A percentile compares a stretch with the other conserved stretches of the same genome.
These are phyloP conservation scores for Oryzias woworae DNA, from an alignment of 2,113 vertebrate genomes.

Conservation along the genomic window DNA sequence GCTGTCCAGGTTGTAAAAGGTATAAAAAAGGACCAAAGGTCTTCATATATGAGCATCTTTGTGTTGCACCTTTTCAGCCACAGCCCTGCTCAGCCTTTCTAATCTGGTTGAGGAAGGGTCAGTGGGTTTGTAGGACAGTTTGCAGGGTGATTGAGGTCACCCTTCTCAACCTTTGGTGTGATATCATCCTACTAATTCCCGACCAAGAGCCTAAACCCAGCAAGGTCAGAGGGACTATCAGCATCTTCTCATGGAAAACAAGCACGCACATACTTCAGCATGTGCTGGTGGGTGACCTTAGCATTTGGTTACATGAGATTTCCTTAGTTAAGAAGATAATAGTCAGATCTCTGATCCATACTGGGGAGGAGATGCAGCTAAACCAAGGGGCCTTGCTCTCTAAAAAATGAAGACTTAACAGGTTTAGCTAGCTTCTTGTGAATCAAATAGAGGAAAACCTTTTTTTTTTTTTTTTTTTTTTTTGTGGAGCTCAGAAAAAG, in stretches of 20 bases:
- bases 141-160: slow-evolving; percentile 34
- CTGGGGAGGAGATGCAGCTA: slow-evolving; percentile 12
- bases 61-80: neutral
- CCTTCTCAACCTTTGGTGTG: slow-evolving; percentile 36
- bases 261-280: slow-evolving; percentile 1
- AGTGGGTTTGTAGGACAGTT: slow-evolving; percentile 48
- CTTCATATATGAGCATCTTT: slow-evolving; percentile 1
- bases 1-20: neutral
- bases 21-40: slow-evolving; percentile 36
- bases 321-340: slow-evolving; percentile 43
- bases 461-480: no score
- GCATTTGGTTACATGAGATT: slow-evolving; percentile 14
- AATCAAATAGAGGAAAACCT: no score
- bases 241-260: slow-evolving; percentile 25
- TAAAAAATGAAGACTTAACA: neutral
- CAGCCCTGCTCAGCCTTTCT: slow-evolving; percentile 4
- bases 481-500: no score
- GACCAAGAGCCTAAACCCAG: slow-evolving; percentile 51
- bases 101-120: slow-evolving; percentile 51
- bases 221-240: slow-evolving; percentile 33
- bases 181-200: slow-evolving; percentile 54
- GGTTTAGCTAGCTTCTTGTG: neutral
- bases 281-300: neutral
- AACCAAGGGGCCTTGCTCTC: slow-evolving; percentile 7
- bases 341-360: slow-evolving; percentile 12